Percentiles rank a stretch among this genome's conserved stretches.
These are phyloP conservation scores for Platysteira castanea DNA, from an alignment of 2,113 vertebrate genomes.

Conservation along the genomic window DNA sequence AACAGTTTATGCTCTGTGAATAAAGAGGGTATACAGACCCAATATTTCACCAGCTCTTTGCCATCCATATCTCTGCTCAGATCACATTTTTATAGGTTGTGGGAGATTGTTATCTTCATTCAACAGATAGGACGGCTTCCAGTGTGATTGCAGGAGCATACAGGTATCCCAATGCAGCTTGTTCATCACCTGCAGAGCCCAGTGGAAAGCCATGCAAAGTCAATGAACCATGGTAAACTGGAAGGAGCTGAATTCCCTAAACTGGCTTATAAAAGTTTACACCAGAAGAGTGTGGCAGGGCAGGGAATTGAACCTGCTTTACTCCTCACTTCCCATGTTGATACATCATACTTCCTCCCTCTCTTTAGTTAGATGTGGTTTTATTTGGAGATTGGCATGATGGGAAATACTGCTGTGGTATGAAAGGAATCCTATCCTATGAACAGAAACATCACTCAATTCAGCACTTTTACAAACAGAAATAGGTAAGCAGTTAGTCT, in stretches of 20 bases:
- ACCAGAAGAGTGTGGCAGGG: not conserved
- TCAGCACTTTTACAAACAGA: not conserved
- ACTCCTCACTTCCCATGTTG: not conserved
- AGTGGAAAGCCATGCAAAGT: not conserved
- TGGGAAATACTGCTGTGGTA: not conserved
- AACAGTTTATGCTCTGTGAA: not conserved
- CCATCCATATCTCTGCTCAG: not conserved
- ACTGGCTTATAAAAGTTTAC: not conserved
- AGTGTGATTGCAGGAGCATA: not conserved
- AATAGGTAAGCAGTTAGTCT: not conserved
- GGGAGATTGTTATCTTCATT: not conserved
- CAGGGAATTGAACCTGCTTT: not conserved
- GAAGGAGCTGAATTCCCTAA: not conserved
- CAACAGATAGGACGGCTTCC: not conserved
- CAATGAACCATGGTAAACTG: not conserved
- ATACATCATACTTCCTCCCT: not conserved
- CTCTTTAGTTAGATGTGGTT: not conserved
- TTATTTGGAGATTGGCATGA: not conserved
- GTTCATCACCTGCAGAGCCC: not conserved
- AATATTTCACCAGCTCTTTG: not conserved
- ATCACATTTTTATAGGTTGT: not conserved
- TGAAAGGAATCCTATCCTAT: not conserved
- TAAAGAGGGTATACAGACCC: not conserved
- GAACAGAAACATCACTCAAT: not conserved
- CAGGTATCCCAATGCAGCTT: accelerated